phyloP scores from a whole-genome alignment of 2,888 invertebrate genomes.

The Hyposoter dolosus region DNA sequence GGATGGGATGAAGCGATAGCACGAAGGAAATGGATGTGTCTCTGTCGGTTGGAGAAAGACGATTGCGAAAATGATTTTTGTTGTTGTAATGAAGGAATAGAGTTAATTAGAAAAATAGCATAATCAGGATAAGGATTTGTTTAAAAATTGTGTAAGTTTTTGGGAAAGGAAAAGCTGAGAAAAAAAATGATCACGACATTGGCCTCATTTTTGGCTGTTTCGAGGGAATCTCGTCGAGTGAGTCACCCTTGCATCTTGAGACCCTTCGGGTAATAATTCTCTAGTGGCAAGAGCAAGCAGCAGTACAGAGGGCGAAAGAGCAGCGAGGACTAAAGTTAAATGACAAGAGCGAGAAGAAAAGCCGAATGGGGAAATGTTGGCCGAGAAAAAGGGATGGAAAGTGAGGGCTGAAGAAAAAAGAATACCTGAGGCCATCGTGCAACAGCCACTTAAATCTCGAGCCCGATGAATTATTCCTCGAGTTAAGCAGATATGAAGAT shows the following conservation, averaged over 20 bases:
- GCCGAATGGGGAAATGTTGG: constrained; percentile 18
- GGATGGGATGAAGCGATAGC: neutral
- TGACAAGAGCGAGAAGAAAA: neutral
- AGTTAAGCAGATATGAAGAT: constrained; percentile 45
- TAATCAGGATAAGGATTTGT: too few species aligned
- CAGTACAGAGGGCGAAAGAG: constrained; percentile 12
- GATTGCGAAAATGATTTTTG: neutral
- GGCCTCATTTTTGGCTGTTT: constrained; percentile 37
- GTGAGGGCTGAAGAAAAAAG: constrained; percentile 22
- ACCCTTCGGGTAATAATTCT: constrained; percentile 22
- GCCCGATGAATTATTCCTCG: constrained; percentile 47
- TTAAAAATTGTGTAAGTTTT: neutral
- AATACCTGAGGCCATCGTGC: constrained; percentile 23
- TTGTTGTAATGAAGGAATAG: neutral
- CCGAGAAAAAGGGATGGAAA: constrained; percentile 30
- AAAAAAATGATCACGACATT: constrained; percentile 34
- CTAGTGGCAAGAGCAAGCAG: constrained; percentile 20
- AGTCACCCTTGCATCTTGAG: constrained; percentile 33
- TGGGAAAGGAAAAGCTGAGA: neutral
- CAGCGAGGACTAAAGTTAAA: constrained; percentile 2
- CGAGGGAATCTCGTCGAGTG: constrained; percentile 36
- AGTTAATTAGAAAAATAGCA: neutral
- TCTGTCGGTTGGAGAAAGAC: neutral
- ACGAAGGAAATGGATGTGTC: neutral
- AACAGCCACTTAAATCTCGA: constrained; percentile 37